These are phyloP conservation scores for Camptogramma bilineatum DNA, from an alignment of 2,888 invertebrate genomes.

Conservation along the genomic window DNA sequence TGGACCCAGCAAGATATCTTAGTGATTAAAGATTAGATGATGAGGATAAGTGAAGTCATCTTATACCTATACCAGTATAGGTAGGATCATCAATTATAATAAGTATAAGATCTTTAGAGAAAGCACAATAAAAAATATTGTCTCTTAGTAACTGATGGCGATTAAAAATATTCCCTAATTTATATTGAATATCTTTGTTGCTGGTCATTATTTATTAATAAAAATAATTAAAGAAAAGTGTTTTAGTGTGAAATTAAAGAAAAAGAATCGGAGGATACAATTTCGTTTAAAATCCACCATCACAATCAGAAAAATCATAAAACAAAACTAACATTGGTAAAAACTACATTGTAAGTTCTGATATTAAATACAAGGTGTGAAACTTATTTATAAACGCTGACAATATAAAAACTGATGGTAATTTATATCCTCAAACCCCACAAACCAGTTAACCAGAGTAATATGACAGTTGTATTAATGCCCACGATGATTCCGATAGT, in stretches of 20 bases:
- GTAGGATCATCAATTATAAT: too few species aligned
- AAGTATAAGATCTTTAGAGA: too few species aligned
- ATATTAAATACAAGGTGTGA: slow-evolving; percentile 49
- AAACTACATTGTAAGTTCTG: slow-evolving; percentile 11
- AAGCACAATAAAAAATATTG: too few species aligned
- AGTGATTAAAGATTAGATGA: too few species aligned
- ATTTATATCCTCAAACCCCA: slow-evolving; percentile 45
- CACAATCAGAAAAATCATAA: background rate
- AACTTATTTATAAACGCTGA: slow-evolving; percentile 50
- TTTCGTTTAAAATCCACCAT: background rate
- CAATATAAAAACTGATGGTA: slow-evolving; percentile 48
- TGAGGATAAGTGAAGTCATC: too few species aligned
- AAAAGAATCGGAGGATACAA: background rate
- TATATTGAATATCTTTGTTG: too few species aligned
- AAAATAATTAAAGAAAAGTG: too few species aligned
- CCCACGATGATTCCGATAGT: slow-evolving; percentile 71
- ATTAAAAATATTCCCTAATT: too few species aligned
- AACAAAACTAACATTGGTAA: slow-evolving; percentile 3
- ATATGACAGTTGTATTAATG: slow-evolving; percentile 78
- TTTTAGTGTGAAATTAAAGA: background rate
- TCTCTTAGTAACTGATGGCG: too few species aligned
- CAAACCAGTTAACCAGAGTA: slow-evolving; percentile 58
- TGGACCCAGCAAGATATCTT: too few species aligned
- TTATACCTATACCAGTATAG: too few species aligned
- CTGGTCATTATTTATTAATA: too few species aligned